These are phyloP conservation scores for Ylistrum balloti DNA, from an alignment of 1,140 invertebrate genomes.

Conservation along the genomic window DNA sequence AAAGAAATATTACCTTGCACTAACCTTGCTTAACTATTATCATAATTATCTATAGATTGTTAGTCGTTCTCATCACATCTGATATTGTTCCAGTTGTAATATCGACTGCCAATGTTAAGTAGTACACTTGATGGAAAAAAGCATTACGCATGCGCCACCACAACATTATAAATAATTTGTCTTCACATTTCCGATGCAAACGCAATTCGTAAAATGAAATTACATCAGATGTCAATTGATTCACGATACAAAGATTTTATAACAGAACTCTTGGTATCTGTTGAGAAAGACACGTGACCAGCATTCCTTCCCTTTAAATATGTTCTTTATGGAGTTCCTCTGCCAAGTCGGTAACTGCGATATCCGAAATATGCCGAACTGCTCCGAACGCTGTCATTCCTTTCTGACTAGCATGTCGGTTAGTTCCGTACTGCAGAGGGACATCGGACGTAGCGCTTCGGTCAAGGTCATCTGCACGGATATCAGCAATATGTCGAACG, in stretches of 20 bases:
- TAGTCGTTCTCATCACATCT: background rate
- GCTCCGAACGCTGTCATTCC: conserved; percentile 62
- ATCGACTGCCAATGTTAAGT: background rate
- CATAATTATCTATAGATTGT: background rate
- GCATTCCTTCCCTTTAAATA: background rate
- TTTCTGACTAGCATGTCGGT: conserved; percentile 55
- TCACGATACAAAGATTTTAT: background rate
- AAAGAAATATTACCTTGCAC: too few relatives aligned
- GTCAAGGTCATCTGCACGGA: conserved; percentile 58
- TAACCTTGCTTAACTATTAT: background rate
- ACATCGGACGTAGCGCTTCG: conserved; percentile 44
- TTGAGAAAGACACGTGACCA: background rate
- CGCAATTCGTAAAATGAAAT: background rate
- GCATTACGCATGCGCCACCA: conserved; percentile 1
- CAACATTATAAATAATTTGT: conserved; percentile 12
- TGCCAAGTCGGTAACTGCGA: conserved; percentile 59
- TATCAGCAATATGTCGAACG: conserved; percentile 63
- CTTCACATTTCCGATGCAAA: conserved; percentile 18
- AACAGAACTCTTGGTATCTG: background rate
- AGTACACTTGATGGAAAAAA: background rate
- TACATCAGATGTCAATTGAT: background rate
- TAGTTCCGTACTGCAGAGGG: conserved; percentile 58
- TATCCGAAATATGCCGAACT: conserved; percentile 60
- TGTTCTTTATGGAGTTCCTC: conserved; percentile 46
- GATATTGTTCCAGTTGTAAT: background rate